These are phyloP conservation scores for Hemitrygon akajei DNA, from an alignment of 2,797 vertebrate genomes.

Conservation along the genomic window DNA sequence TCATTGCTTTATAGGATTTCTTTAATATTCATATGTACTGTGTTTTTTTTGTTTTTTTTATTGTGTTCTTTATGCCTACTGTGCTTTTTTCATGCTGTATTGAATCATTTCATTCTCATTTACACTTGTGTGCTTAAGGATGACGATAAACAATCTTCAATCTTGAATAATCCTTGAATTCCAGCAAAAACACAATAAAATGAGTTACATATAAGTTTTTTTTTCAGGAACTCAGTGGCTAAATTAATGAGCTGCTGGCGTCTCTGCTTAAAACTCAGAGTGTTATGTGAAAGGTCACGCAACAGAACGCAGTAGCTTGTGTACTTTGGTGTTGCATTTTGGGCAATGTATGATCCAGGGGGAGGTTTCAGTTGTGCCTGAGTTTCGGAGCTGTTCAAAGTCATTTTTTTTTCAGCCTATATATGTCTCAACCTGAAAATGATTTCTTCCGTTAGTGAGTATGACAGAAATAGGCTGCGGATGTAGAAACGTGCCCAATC, in stretches of 20 bases:
- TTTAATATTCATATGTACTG: too few species aligned
- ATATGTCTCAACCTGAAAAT: constrained; percentile 70
- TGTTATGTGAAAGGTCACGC: constrained; percentile 45
- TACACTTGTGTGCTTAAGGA: too few species aligned
- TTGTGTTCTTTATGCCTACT: too few species aligned
- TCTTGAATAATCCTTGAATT: background rate
- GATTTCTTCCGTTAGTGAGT: constrained; percentile 68
- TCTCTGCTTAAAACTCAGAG: background rate
- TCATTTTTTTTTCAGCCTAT: constrained; percentile 54
- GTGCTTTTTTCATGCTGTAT: too few species aligned
- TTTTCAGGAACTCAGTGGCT: background rate
- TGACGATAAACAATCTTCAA: too few species aligned
- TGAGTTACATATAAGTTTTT: background rate
- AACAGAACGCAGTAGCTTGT: constrained; percentile 48
- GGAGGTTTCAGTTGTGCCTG: constrained; percentile 48
- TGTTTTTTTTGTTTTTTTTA: too few species aligned
- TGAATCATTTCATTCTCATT: too few species aligned
- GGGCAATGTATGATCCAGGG: constrained; percentile 53
- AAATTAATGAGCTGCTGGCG: constrained; percentile 4
- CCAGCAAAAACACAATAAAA: background rate
- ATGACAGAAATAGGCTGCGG: constrained; percentile 89
- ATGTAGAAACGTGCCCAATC: constrained; percentile 74
- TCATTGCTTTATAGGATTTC: too few species aligned
- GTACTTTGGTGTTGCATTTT: constrained; percentile 46
- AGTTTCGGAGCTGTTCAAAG: constrained; percentile 52